These are phyloP conservation scores for Eupelmus urozonus DNA, from an alignment of 2,888 invertebrate genomes.

Conservation along the genomic window DNA sequence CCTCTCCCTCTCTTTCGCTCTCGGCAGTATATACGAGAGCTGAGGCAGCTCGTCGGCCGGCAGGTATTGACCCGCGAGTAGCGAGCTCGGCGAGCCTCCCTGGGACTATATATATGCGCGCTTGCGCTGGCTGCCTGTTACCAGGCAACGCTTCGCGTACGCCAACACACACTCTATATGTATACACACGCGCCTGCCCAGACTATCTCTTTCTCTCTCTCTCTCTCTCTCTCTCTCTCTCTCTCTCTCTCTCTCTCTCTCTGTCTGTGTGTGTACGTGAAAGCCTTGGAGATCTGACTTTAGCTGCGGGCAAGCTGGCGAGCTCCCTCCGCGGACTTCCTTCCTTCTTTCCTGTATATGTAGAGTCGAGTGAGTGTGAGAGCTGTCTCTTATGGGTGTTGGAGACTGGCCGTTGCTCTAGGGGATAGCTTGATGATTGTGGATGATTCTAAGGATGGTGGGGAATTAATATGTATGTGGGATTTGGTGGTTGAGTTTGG, in stretches of 20 bases:
- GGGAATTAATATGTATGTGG: too few relatives aligned
- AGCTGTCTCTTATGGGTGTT: too few relatives aligned
- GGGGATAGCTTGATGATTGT: too few relatives aligned
- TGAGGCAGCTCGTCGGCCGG: constrained; percentile 45
- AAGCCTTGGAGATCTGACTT: constrained; percentile 77
- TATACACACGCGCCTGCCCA: constrained; percentile 41
- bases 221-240: background rate
- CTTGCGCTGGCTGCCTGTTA: constrained; percentile 64
- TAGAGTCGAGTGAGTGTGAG: too few relatives aligned
- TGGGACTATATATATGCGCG: too few relatives aligned
- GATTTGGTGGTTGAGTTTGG: too few relatives aligned
- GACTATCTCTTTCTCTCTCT: background rate
- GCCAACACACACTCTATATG: constrained; percentile 71
- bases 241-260: constrained; percentile 58
- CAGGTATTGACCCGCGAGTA: constrained; percentile 75
- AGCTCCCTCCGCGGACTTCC: constrained; percentile 11
- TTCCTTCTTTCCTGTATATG: background rate
- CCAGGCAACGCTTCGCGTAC: constrained; percentile 74
- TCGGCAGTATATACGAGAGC: constrained; percentile 46
- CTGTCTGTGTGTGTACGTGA: constrained; percentile 48
- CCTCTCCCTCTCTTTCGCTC: background rate
- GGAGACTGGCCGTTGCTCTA: too few relatives aligned
- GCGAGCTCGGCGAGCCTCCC: constrained; percentile 72
- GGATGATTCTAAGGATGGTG: too few relatives aligned
- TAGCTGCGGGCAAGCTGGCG: constrained; percentile 60